phyloP scores from a whole-genome alignment of 1,140 invertebrate genomes.

The Cherax quadricarinatus region DNA sequence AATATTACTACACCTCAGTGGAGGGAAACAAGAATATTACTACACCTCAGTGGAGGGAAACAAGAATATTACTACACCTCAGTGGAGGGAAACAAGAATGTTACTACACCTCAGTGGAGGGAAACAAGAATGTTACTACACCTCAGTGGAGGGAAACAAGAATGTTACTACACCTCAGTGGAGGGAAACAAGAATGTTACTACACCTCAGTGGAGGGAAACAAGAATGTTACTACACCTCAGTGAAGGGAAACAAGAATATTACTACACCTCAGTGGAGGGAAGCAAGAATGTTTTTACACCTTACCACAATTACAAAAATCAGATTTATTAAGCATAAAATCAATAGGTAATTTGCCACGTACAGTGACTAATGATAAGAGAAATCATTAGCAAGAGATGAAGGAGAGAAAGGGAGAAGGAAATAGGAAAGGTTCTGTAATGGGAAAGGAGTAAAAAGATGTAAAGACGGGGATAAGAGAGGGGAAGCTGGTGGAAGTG shows the following conservation, averaged over 20 bases:
- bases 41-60: background rate
- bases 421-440: background rate
- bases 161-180: background rate
- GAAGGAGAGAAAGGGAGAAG: background rate
- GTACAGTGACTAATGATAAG: background rate
- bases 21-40: background rate
- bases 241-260: background rate
- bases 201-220: background rate
- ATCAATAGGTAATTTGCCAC: conserved; percentile 3
- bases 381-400: background rate
- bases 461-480: background rate
- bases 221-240: no score
- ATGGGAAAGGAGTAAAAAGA: background rate
- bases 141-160: background rate
- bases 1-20: no score
- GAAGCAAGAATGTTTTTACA: background rate
- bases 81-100: no score
- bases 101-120: no score
- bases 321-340: background rate
- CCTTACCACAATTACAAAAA: background rate
- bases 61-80: background rate
- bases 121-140: background rate
- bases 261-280: background rate
- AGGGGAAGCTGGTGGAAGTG: background rate
- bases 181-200: no score